Evolutionary conservation across 1,140 invertebrate species (phyloP), one percentile per base, ranked within the genome.

Genomic region (Sycophaga agraensis): DNA sequence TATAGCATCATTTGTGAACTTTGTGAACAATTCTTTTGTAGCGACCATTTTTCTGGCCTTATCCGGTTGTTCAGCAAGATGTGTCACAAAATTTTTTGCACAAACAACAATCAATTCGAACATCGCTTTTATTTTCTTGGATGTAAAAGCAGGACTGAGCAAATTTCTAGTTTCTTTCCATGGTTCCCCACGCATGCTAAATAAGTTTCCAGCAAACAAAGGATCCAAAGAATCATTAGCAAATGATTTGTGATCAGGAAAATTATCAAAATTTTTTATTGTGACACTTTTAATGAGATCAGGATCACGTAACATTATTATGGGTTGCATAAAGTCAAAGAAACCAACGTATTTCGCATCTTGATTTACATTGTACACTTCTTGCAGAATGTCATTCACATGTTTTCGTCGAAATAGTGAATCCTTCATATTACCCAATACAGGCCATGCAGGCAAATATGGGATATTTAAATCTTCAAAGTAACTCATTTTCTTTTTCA

Each of bases 201-300:
- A 78, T 5, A 87, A 57, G 66, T 82, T 84, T 12, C 80, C 81
- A 8, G 75, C 80, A 21, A 86, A 73, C 1, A 88, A 60, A 0
- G 83, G 81, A 60, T 87, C 85, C 1, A 65, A 54, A 0, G 81
- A 73, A n/a, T 74, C 70, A 12, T 70, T 70, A 4, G 84, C 65
- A 24, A 84, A 73, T 0, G 63, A 51, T 16, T 72, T 71, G 49
- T 86, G 84, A 64, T 89, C 82, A 1, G 79, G 71, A 89, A 89
- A 69, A 84, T 73, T 19, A 5, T 89, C 85, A 61, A 89, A 89
- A 66, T 89, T 82, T 71, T 87, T 88, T 0, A 89, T 77, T 0
- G 82, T 78, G 6, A 89, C 77, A 35, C 70, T 72, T 34, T 60
- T 60, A 8, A 89, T 84, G 0, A 87, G 46, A 37, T 88, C 85